These are phyloP conservation scores for Smutsia gigantea DNA, from an alignment of 2,797 vertebrate species.

Conservation along the genomic window DNA sequence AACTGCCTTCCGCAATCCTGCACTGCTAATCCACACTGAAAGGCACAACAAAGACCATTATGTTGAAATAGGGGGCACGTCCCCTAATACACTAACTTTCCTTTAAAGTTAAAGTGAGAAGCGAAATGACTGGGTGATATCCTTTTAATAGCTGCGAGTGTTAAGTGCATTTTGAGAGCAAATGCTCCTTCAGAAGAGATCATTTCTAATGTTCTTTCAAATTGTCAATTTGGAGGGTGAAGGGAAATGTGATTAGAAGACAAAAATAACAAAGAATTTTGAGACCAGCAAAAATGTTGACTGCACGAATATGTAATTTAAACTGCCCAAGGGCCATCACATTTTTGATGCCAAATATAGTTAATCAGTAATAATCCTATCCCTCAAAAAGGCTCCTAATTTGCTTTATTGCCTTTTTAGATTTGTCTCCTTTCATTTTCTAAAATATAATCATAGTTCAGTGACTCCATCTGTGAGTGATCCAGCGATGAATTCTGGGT, in stretches of 20 bases:
- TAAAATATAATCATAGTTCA: constrained; percentile 83
- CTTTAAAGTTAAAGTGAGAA: constrained; percentile 68
- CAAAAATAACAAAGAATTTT: constrained; percentile 59
- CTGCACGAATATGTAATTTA: constrained; percentile 70
- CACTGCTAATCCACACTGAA: neutral
- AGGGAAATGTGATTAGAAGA: constrained; percentile 66
- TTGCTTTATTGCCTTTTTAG: constrained; percentile 82
- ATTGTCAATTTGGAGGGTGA: constrained; percentile 71
- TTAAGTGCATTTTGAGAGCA: constrained; percentile 53
- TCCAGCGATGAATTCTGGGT: constrained; percentile 64
- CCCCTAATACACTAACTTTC: constrained; percentile 24
- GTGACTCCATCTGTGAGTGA: constrained; percentile 74
- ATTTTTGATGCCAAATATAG: constrained; percentile 74
- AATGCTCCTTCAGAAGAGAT: constrained; percentile 58
- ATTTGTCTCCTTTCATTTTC: constrained; percentile 83
- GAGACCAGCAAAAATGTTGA: constrained; percentile 59
- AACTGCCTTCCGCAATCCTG: neutral
- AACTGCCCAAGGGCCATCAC: constrained; percentile 65
- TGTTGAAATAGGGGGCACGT: neutral
- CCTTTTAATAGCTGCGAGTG: constrained; percentile 55
- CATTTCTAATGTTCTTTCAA: constrained; percentile 61
- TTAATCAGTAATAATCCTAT: constrained; percentile 79
- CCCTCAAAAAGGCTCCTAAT: constrained; percentile 78
- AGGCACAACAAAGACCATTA: neutral
- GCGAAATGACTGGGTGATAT: constrained; percentile 13